phyloP scores from a whole-genome alignment of 2,797 vertebrate species.

The Bradypus variegatus region DNA sequence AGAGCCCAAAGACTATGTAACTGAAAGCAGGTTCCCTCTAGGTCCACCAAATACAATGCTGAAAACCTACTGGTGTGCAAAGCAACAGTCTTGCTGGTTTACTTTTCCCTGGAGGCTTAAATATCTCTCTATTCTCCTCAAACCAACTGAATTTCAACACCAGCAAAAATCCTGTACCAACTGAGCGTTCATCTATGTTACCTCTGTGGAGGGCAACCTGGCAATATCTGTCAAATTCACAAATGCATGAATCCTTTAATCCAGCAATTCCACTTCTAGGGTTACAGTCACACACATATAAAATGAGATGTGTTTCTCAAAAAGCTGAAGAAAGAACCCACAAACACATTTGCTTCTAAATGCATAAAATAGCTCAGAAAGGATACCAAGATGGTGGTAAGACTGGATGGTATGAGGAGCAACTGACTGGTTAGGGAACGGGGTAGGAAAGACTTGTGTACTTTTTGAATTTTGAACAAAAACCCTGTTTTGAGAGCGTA shows the following conservation, averaged over 20 bases:
- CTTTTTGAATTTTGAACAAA: not conserved
- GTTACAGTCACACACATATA: not conserved
- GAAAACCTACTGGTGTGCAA: not conserved
- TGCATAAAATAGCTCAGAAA: not conserved
- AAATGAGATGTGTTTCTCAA: not conserved
- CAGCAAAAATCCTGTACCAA: not conserved
- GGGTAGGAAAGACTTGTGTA: not conserved
- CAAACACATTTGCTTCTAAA: not conserved
- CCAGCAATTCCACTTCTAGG: not conserved
- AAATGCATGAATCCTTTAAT: not conserved
- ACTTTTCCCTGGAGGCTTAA: not conserved
- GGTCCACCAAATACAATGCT: not conserved
- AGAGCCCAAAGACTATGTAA: not conserved
- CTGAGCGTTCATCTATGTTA: not conserved
- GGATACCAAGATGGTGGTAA: not conserved
- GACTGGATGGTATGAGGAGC: not conserved
- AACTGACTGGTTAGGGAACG: not conserved
- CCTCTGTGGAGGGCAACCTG: not conserved
- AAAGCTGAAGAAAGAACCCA: not conserved
- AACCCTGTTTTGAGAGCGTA: not conserved
- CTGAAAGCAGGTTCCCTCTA: not conserved
- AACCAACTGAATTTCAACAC: not conserved
- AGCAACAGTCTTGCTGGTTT: not conserved
- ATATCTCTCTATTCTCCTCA: not conserved
- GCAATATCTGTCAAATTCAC: not conserved